Evolutionary conservation across 2,888 invertebrate species (phyloP), one percentile per base, ranked within the genome.

Genomic region (Scaptomyza reducta): DNA sequence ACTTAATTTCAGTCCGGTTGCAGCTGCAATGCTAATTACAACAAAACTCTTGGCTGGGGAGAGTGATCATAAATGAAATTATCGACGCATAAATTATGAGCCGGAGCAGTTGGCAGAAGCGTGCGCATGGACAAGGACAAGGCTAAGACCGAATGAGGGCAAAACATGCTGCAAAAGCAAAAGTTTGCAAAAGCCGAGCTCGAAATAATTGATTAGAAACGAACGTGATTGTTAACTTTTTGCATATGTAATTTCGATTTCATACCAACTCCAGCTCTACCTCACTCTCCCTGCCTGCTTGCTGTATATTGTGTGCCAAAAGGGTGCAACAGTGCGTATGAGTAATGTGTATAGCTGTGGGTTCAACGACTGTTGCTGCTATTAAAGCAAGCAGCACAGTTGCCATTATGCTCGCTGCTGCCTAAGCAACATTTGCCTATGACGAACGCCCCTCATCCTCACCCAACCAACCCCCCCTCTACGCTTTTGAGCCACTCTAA

Each of bases 221-320:
- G 83, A 85, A 84, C 84, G 84, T 84, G 84, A 85, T 84, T 84
- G 86, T 79, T 83, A 83, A 85, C 83, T 84, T 85, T 84, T 84
- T 82, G 82, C 84, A 84, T 84, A 82, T 84, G 82, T 84, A 82
- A 82, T 84, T 83, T 83, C 70, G 79, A 73, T 75, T 77, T 73
- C 75, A 69, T 73, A 65, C 66, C 55, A 70, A 38, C 25, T 38
- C n/a, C 53, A 31, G 29, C 16, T 18, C 27, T 22, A 22, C 22
- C 22, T 22, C 22, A 2, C 22, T 22, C 44, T n/a, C 16, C 14
- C 6, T 44, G 25, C 1, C 9, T 25, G 25, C 16, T 45, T 16
- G 13, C 13, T 33, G 10, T 49, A 18, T 33, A 38, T 46, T 42
- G 59, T 50, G 56, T 62, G 62, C 47, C 64, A 51, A 75, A 74